Base-by-base conservation (phyloP, 2,113 vertebrate species). In the Coreoperca whiteheadi region DNA sequence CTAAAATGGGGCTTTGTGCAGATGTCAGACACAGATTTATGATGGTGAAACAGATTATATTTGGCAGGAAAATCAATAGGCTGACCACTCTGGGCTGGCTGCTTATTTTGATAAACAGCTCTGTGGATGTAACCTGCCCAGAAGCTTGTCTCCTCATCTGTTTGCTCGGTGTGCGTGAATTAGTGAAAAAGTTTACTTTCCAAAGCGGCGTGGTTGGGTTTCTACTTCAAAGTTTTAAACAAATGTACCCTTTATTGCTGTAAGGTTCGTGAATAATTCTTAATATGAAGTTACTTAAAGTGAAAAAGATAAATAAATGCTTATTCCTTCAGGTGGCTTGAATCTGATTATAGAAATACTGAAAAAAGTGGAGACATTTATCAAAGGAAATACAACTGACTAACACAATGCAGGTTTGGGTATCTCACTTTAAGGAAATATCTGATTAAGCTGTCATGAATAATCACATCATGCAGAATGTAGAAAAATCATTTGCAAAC, bases 21-120 rank as follows among this genome's bases (percentile, higher is more conserved):
- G 95, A 96, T 97, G 97, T 97, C 97, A 97, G 96, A 94, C 94
- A 56, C 95, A 97, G 96, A 97, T 98, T 97, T 97, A 98, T 97
- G 96, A 96, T 96, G 95, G 95, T 93, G 96, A 97, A 96, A 96
- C 93, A 92, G 94, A 97, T 96, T 97, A 95, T 96, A 95, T 97
- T 97, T 98, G 97, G 97, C 96, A 97, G 96, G 88, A 92, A 94
- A 96, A 96, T 96, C 96, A 96, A 96, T 96, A 95, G 50, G 76
- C 79, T 96, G 96, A 96, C 96, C 96, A 96, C 93, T 96, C 91
- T 93, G 94, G 93, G 94, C 94, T 89, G 85, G 95, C 94, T 91
- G 94, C 95, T 96, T 96, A 93, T 96, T 97, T 95, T 92, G 91
- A 97, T 96, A 96, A 96, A 95, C 96, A 96, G 95, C 95, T 95